Evolutionary conservation across 2,797 vertebrate genomes (phyloP), one percentile per base, ranked within the genome.

Genomic region (Enteromius paludinosus): DNA sequence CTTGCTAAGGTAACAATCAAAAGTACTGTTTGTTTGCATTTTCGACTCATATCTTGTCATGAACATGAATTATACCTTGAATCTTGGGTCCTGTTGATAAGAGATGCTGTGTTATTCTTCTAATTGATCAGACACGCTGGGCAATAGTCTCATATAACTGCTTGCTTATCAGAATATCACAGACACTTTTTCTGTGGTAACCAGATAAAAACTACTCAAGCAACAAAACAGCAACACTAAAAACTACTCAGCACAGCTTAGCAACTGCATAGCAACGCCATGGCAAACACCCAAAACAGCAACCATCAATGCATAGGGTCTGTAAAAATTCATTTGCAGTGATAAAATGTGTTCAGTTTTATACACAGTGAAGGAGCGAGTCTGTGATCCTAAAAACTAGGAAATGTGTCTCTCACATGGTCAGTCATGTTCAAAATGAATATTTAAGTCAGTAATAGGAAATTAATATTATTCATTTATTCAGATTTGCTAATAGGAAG

Each of bases 281-380:
- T 41, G 69, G 69, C 69, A 71, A 71, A 71, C 25, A 71, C 17
- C 69, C 69, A 49, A 49, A 71, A 71, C 69, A 49, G 25, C 15
- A 71, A 49, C 25, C 25, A 28, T 25, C 25, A 28, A 28, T 61
- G 25, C 59, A 61, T 28, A 28, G 59, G 25, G 25, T 61, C 59
- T 61, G 12, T 28, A 15, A 28, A 61, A 61, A 61, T 28, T 28
- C 2, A 28, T 61, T 15, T 61, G 59, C 2, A 61, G 25, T 28
- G 25, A 25, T 61, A 28, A 28, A 28, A 61, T 15, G 25, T 5
- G 0, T 61, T 61, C 0, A 4, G 23, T 25, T 59, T 59, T 14
- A 14, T 25, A 25, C 56, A 25, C 23, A 14, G 23, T 59, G 23
- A 25, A 61, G 56, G 11, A 25, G 11, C 1, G 20, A 56, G n/a